phyloP scores from a whole-genome alignment of 1,140 invertebrate species.

The Ptiloglossa arizonensis region DNA sequence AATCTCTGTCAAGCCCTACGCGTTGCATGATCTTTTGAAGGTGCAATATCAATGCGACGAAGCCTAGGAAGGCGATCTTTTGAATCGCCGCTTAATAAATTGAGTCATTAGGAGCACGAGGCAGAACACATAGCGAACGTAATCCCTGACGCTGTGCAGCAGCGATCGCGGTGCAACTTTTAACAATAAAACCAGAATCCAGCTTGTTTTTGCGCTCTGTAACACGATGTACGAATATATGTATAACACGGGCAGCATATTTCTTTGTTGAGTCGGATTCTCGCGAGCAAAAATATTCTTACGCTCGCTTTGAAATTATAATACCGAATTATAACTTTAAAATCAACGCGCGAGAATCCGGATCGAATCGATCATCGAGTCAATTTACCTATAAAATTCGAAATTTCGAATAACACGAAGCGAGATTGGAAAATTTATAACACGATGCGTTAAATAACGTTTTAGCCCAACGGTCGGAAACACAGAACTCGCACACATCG shows the following conservation, averaged over 20 bases:
- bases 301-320: not conserved
- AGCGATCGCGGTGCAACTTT: not conserved
- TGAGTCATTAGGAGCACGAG: slow-evolving; percentile 44
- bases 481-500: not conserved
- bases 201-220: not conserved
- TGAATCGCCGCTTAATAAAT: slow-evolving; percentile 58
- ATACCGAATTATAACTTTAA: not conserved
- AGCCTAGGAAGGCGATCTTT: slow-evolving; percentile 27
- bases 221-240: slow-evolving; percentile 16
- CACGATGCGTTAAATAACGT: not conserved
- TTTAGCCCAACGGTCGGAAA: not conserved
- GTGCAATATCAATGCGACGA: slow-evolving; percentile 43
- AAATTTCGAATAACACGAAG: no score
- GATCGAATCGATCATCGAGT: no score
- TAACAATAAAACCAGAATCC: slow-evolving; percentile 25
- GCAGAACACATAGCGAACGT: slow-evolving; percentile 29
- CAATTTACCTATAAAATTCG: not conserved
- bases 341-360: not conserved
- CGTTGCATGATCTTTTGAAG: slow-evolving; percentile 27
- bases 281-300: not conserved
- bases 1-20: slow-evolving; percentile 23
- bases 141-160: slow-evolving; percentile 13
- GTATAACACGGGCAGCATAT: not conserved
- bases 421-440: no score
- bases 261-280: not conserved